Base-by-base conservation (phyloP, 2,888 invertebrate species). In the Epinotia brunnichana region DNA sequence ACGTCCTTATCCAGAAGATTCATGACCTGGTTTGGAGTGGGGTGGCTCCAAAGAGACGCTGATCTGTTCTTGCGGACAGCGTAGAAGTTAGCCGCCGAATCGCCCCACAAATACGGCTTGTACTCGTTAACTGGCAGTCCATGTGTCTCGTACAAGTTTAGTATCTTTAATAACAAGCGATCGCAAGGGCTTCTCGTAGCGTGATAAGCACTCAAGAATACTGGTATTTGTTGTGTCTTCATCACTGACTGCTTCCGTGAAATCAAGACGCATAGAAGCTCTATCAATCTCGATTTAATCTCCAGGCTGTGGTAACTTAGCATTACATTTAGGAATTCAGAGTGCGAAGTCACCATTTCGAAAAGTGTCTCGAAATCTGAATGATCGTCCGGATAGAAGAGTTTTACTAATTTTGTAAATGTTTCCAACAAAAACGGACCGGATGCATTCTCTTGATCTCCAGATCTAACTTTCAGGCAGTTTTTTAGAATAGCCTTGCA, bases 101-200 rank as follows among this genome's bases (percentile, higher is more conserved):
- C 95, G 0, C 98, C 97, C 96, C 97, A 98, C 0, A 98, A 90
- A 80, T 96, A 97, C 0, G 98, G 98, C 76, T 96, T 95, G 84
- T 94, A 96, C 79, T 95, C 94, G 64, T 94, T 91, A 13, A 96
- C 91, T 21, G 95, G 94, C 73, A 95, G 91, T 67, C 95, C 95
- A 81, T 95, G 95, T 74, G 89, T 90, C 89, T 97, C 96, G 88
- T 96, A 96, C 75, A 94, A 90, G 77, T 95, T 94, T 70, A 97
- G 85, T 75, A 97, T 92, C 64, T 94, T 90, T 74, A 96, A 88
- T 62, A 97, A 94, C 35, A 95, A 93, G 77, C 96, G 95, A 87
- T 98, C 98, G 69, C 95, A 94, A 11, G 93, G 89, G 60, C 93
- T 94, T 56, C 96, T 92, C 0, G 96, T 96, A 0, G 96, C 98